These are phyloP conservation scores for Oplegnathus fasciatus DNA, from an alignment of 2,113 vertebrate genomes.

Conservation along the genomic window DNA sequence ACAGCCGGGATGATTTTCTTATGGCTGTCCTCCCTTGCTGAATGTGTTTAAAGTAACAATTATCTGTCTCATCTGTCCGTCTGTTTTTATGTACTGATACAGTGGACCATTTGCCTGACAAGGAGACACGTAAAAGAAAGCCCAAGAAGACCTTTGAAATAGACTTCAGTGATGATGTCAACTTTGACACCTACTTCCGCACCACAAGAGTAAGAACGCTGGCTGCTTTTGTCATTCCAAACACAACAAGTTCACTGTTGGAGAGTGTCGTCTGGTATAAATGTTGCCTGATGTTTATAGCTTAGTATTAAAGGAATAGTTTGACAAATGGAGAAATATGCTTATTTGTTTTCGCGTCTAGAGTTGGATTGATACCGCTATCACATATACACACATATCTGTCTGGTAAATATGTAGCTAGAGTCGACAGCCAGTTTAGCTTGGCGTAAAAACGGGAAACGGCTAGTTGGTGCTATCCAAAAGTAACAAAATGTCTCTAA, in stretches of 20 bases:
- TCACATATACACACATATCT: not conserved
- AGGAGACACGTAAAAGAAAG: conserved; percentile 83
- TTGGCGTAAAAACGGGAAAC: not conserved
- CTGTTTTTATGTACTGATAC: not conserved
- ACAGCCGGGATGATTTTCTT: not conserved
- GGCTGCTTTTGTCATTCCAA: not conserved
- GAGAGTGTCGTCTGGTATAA: not conserved
- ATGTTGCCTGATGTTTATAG: not conserved
- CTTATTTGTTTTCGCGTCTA: not conserved
- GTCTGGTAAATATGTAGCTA: too few species aligned
- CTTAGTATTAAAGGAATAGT: not conserved
- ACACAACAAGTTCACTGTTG: not conserved
- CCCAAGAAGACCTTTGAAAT: conserved; percentile 88
- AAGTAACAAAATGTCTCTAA: not conserved
- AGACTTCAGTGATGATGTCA: conserved; percentile 88
- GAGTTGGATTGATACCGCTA: not conserved
- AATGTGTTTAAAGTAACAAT: not conserved
- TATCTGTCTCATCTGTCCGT: not conserved
- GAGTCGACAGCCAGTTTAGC: too few species aligned
- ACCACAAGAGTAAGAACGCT: conserved; percentile 86
- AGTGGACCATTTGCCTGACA: conserved; percentile 87
- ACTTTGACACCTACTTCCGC: conserved; percentile 88
- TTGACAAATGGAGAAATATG: not conserved
- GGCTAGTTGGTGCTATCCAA: not conserved
- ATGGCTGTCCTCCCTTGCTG: not conserved